Evolutionary conservation across 2,113 vertebrate species (phyloP), one percentile per base, ranked within the genome.

Genomic region (Sula dactylatra): DNA sequence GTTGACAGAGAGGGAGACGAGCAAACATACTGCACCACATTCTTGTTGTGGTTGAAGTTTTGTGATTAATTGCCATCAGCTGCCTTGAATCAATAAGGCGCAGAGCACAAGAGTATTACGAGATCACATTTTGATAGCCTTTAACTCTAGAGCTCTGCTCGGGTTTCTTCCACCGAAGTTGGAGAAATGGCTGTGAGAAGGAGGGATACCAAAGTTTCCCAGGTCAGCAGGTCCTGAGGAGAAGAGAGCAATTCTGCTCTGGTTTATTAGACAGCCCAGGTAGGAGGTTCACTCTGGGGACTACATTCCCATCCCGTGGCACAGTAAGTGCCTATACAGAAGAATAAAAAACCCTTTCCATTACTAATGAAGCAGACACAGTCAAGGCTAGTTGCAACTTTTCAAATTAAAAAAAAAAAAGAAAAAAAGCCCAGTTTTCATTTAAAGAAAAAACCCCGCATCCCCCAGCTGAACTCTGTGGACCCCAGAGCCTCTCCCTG

Each of bases 401-500:
- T 62, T 66, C 26, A 69, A 49, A 64, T 50, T 20, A 10, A 26
- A 44, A 27, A 50, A 36, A 25, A 49, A 6, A 27, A 50, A 36
- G 22, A 49, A 6, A 20, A 36, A 19, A 36, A 13, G 2, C 3
- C 3, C 4, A 13, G 2, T 64, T 82, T 93, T 80, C 5, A 24
- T 42, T 61, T 44, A 42, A 72, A 88, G 34, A 9, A 73, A 58
- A 83, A 82, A 6, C 38, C 11, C 11, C 4, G 2, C 3, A 27
- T 26, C 13, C 52, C 25, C 24, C 20, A 71, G 3, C 29, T 32
- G 61, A 65, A 54, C 7, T 49, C 38, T 36, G 24, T 0, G 0
- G 7, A 44, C 9, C 42, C 15, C 45, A 65, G 50, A 65, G 24
- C 29, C 24, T 59, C 38, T 67, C 6, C 3, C 19, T 82, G 14